Conservation (phyloP, 2,113 vertebrate genomes). For the Rhynchomys soricoides region DNA sequence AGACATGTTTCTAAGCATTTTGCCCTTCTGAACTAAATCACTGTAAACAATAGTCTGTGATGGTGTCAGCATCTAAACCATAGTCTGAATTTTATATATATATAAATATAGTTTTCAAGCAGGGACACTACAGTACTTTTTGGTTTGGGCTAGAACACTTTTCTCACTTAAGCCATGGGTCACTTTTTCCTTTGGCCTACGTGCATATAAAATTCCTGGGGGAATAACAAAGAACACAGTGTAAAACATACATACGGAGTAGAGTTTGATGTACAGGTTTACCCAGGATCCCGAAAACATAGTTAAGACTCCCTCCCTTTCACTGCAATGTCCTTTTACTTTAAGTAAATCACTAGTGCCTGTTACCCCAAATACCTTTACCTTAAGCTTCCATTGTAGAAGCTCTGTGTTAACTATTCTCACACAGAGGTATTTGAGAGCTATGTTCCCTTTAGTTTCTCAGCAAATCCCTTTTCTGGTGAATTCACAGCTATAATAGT, state of each 20-base stretch:
- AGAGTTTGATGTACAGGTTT: neutral
- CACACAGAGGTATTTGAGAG: neutral
- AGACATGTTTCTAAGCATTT: neutral
- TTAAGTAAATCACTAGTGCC: neutral
- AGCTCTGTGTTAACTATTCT: neutral
- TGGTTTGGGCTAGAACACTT: neutral
- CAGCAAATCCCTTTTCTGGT: neutral
- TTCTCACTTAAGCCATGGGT: neutral
- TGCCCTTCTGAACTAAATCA: neutral
- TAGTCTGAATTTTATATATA: neutral
- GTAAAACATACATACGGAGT: neutral
- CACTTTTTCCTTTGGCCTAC: neutral
- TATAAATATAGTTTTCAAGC: neutral
- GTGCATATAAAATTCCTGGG: neutral
- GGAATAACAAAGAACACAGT: neutral
- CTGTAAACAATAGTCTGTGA: neutral
- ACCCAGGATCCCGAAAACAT: neutral
- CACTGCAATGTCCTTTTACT: neutral
- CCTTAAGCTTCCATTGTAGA: neutral
- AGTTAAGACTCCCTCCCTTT: neutral
- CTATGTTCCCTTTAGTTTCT: neutral
- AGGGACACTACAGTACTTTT: neutral
- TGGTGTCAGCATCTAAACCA: conserved; percentile 28
- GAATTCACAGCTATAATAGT: neutral
- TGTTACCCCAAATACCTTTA: neutral